Evolutionary conservation across 1,140 invertebrate species (phyloP), one percentile per base, ranked within the genome.

Genomic region (Heliconius nattereri): DNA sequence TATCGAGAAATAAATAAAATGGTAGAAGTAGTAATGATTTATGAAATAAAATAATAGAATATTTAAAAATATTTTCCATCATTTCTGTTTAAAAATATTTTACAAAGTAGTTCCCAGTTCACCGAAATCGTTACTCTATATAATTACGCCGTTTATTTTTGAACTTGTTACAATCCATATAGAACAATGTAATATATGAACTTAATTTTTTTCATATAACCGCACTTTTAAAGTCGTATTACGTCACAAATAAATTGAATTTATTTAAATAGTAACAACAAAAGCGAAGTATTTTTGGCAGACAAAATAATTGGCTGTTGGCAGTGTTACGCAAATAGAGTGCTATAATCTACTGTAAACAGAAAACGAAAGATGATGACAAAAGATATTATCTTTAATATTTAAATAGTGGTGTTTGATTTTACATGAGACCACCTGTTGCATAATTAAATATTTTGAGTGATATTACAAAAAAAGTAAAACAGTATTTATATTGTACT

Each of bases 1-100:
- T 84, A 84, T 84, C 78, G 80, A 80, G 78, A 54, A 80, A 84
- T 84, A 77, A 16, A 76, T 73, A 80, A 37, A 73, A 79, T 71
- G 72, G 75, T 75, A 79, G 23, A 71, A 35, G 26, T 35, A 13
- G 40, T 45, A 45, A 45, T 45, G 40, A 5, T 45, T 45, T 45
- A 45, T 45, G 40, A 13, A 45, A 45, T 45, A 45, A 45, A 45
- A 45, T 45, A 71, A 52, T 52, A 2, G 0, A 19, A 52, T 19
- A 20, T 52, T 52, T 35, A 20, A 35, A 9, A 71, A 71, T 71
- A n/a, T 35, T 71, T 71, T 23, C 9, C 20, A 32, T 29, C 13
- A 29, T 71, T 71, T 13, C 29, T 57, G 54, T 57, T 54, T 26
- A 60, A 60, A 60, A 60, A n/a, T n/a, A n/a, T n/a, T 9, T 26